Percentiles rank a stretch among this genome's conserved stretches.
phyloP scores from a whole-genome alignment of 2,113 vertebrate species.

The Salminus brasiliensis region DNA sequence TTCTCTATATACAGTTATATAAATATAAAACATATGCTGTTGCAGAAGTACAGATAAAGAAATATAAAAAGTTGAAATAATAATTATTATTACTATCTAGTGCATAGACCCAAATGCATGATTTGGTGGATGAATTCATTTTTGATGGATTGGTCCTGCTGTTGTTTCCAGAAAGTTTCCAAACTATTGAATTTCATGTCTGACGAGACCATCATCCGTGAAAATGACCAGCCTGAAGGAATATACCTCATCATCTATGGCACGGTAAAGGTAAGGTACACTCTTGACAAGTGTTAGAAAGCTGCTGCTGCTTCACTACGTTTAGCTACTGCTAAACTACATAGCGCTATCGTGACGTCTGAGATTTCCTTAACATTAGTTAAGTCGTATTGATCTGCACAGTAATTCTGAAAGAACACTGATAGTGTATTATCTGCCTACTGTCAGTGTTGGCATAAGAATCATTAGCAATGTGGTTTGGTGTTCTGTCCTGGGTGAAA shows the following conservation, averaged over 20 bases:
- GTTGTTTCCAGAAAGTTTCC: too few relatives aligned
- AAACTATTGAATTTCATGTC: too few relatives aligned
- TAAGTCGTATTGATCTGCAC: slow-evolving; percentile 42
- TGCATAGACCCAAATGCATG: too few relatives aligned
- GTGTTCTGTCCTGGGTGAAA: slow-evolving; percentile 35
- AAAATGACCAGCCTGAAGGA: not conserved
- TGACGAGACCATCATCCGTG: too few relatives aligned
- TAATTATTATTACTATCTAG: too few relatives aligned
- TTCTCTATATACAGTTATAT: too few relatives aligned
- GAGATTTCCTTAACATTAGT: slow-evolving; percentile 24
- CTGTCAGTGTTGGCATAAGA: slow-evolving; percentile 39
- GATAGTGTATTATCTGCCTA: slow-evolving; percentile 45
- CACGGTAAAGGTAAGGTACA: not conserved
- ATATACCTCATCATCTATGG: not conserved
- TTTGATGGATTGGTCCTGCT: too few relatives aligned
- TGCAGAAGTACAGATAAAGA: too few relatives aligned
- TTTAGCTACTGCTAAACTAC: not conserved
- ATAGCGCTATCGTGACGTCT: not conserved
- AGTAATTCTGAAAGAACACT: slow-evolving; percentile 50
- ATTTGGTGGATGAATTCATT: too few relatives aligned
- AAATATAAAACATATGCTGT: too few relatives aligned
- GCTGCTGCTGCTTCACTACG: not conserved
- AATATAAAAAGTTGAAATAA: too few relatives aligned
- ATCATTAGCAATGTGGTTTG: slow-evolving; percentile 48
- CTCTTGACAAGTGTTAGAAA: not conserved